phyloP scores from a whole-genome alignment of 2,113 vertebrate species.

The Eira barbara region DNA sequence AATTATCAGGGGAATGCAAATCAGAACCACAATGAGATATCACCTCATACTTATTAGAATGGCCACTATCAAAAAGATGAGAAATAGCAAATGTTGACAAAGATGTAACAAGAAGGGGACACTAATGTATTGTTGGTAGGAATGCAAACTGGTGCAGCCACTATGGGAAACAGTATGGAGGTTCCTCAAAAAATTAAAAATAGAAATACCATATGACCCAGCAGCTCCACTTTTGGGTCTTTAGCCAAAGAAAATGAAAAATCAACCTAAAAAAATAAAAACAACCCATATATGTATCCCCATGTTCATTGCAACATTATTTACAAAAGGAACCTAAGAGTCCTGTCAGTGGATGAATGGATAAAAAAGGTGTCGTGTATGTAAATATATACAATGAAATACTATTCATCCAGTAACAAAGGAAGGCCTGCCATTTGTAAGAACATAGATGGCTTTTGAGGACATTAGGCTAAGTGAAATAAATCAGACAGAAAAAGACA shows the following conservation, averaged over 20 bases:
- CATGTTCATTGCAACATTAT: neutral
- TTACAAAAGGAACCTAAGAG: neutral
- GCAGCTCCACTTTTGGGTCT: neutral
- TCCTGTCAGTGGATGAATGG: neutral
- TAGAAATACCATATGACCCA: neutral
- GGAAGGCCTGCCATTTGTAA: neutral
- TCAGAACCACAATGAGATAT: neutral
- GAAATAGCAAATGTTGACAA: neutral
- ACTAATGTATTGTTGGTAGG: neutral
- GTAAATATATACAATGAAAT: neutral
- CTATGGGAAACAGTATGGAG: neutral
- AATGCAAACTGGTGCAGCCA: neutral
- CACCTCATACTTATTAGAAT: neutral
- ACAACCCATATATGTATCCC: neutral
- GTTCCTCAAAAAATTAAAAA: neutral
- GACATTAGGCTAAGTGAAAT: neutral
- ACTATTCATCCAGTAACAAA: neutral
- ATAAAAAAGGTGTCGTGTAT: neutral
- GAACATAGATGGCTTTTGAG: neutral
- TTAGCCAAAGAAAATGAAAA: neutral
- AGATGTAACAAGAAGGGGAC: neutral
- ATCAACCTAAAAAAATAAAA: neutral
- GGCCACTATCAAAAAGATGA: neutral
- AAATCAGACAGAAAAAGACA: neutral
- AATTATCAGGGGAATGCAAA: neutral